These are phyloP conservation scores for Plutella xylostella DNA, from an alignment of 2,888 invertebrate species.

Conservation along the genomic window DNA sequence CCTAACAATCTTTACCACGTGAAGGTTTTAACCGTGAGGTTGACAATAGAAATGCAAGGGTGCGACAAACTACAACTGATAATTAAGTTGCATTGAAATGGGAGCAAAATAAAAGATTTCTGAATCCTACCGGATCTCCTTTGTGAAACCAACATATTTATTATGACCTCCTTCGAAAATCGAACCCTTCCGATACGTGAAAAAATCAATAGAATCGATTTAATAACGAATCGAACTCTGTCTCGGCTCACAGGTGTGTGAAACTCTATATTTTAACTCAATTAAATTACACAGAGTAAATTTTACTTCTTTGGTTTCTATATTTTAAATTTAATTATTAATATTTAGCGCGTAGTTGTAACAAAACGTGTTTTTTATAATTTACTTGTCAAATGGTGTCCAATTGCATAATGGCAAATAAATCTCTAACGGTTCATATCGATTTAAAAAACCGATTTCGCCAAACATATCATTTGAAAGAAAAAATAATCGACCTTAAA, in stretches of 20 bases:
- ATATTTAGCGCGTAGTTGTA: no score
- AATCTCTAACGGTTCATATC: conserved; percentile 22
- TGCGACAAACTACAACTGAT: conserved; percentile 53
- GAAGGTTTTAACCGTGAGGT: conserved; percentile 43
- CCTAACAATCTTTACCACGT: no score
- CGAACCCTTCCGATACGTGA: conserved; percentile 62
- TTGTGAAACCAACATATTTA: conserved; percentile 61
- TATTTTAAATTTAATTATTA: no score
- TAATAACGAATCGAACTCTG: conserved; percentile 43
- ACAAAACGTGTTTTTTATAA: no score
- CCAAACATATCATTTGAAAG: conserved; percentile 13
- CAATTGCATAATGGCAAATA: no score
- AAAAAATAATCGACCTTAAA: conserved; percentile 65
- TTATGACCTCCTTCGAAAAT: conserved; percentile 46
- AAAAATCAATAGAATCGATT: conserved; percentile 60
- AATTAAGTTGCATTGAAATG: conserved; percentile 70
- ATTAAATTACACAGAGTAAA: not conserved
- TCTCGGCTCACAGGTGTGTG: conserved; percentile 45
- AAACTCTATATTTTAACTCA: conserved; percentile 12
- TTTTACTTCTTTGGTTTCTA: no score
- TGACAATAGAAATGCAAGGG: conserved; percentile 48
- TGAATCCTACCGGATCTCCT: conserved; percentile 64
- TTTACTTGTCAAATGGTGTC: no score
- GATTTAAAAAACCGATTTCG: conserved; percentile 17
- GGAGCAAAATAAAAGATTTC: conserved; percentile 61